Percentiles rank a stretch among this genome's conserved stretches.
phyloP scores from a whole-genome alignment of 1,140 invertebrate species.

The Habropoda laboriosa region DNA sequence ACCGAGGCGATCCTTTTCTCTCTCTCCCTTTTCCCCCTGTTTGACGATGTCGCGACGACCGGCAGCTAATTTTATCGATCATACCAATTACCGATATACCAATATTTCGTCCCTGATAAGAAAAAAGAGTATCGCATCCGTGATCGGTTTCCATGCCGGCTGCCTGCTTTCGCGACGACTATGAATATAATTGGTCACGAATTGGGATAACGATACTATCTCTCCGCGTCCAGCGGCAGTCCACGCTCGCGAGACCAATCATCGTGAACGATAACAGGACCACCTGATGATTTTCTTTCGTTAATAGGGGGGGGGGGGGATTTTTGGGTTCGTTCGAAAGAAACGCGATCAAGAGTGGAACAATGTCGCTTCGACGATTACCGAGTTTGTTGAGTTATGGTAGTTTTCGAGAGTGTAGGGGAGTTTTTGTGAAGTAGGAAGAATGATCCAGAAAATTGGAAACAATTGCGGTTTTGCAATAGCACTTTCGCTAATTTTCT shows the following conservation, averaged over 20 bases:
- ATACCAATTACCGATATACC: not conserved
- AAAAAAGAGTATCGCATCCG: not conserved
- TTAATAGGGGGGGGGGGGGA: no score
- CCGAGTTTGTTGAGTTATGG: no score
- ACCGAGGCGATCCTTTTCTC: conserved; percentile 32
- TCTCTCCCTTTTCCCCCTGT: no score
- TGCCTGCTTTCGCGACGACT: conserved; percentile 16
- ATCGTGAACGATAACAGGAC: not conserved
- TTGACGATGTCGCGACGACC: not conserved
- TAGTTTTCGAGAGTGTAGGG: not conserved
- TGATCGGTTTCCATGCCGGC: conserved; percentile 27
- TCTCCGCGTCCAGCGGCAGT: not conserved
- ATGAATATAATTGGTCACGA: conserved; percentile 45
- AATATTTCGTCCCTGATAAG: conserved; percentile 9
- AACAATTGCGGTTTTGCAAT: not conserved
- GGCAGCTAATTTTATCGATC: conserved; percentile 5
- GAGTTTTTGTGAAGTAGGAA: not conserved
- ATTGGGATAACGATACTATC: conserved; percentile 6
- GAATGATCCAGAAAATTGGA: not conserved
- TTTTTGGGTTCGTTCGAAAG: no score
- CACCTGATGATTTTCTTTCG: not conserved
- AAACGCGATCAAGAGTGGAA: no score
- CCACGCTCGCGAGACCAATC: not conserved
- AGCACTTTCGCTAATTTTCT: not conserved
- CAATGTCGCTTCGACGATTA: no score